These are phyloP conservation scores for Harpalus rubripes DNA, from an alignment of 2,888 invertebrate genomes.

Conservation along the genomic window DNA sequence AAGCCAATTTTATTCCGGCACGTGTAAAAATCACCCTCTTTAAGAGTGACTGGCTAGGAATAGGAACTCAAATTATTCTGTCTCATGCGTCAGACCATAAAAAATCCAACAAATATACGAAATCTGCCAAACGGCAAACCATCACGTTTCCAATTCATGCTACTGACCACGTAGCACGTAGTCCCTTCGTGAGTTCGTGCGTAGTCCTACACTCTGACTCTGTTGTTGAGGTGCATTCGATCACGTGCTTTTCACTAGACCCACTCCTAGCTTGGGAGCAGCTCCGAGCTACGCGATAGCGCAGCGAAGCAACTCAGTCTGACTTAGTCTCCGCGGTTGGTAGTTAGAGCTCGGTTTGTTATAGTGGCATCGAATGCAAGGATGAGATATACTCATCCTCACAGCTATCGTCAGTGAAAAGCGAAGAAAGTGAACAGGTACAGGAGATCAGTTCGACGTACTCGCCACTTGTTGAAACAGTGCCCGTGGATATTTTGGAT, in stretches of 20 bases:
- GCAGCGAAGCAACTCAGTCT: not conserved
- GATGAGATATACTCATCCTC: conserved; percentile 88
- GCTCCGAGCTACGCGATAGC: not conserved
- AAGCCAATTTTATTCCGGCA: no score
- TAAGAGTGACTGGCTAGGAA: not conserved
- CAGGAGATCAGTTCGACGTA: conserved; percentile 57
- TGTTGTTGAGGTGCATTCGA: conserved; percentile 36
- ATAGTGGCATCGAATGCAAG: conserved; percentile 88
- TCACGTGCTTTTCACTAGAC: not conserved
- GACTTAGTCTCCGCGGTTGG: no score
- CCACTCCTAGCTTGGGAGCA: conserved; percentile 40
- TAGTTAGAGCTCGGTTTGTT: conserved; percentile 70
- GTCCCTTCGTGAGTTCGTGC: conserved; percentile 15
- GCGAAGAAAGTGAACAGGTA: conserved; percentile 73
- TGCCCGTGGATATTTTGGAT: conserved; percentile 39
- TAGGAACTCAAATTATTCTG: not conserved
- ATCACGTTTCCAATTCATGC: conserved; percentile 28
- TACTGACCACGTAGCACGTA: conserved; percentile 50
- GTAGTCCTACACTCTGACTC: conserved; percentile 38
- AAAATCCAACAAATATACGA: not conserved
- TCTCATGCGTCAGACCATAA: not conserved
- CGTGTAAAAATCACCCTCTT: no score
- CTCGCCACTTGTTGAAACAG: conserved; percentile 65
- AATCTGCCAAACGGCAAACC: conserved; percentile 16
- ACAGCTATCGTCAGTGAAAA: conserved; percentile 76